Evolutionary conservation across 2,797 vertebrate species (phyloP), one percentile per base, ranked within the genome.

Genomic region (Pantherophis alleghaniensis): DNA sequence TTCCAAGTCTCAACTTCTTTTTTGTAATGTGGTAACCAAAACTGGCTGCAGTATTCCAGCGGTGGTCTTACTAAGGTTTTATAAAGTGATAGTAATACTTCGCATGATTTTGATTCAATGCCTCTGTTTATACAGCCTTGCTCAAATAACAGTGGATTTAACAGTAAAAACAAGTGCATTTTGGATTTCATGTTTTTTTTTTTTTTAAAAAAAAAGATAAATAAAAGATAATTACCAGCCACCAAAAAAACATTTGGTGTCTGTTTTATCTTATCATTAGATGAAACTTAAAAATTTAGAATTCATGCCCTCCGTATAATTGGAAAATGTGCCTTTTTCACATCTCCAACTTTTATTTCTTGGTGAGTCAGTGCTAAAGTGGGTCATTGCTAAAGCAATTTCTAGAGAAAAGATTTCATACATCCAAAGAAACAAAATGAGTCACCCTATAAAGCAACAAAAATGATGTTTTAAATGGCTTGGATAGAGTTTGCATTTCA

Each of bases 401-500:
- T 91, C 74, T 66, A 28, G 51, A 59, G 90, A 53, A 94, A 32
- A 5, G 26, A 0, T 2, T 69, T 88, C 28, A 1, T 20, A 28
- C 13, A 1, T 87, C 86, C 79, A 88, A 94, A 56, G 61, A 32
- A 51, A 42, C 0, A 89, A 89, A 74, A 89, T 87, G 0, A 57
- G 60, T 61, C 57, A 92, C 89, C 55, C 79, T 79, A 37, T 20
- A 69, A 94, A 94, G 89, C 26, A 87, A 59, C 20, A 47, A 89
- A 95, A 93, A 87, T 0, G 57, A 83, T 12, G 10, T 20, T 57
- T 0, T 89, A 66, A 91, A 94, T 94, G 1, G 13, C 47, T 95
- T 88, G 53, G 63, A 57, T 37, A 57, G 51, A 92, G 91, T 63
- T 3, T 79, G 86, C 5, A 74, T 86, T 7, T 91, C 42, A 86